Conservation (phyloP, 1,140 invertebrate species). For the Drosophila sechellia region DNA sequence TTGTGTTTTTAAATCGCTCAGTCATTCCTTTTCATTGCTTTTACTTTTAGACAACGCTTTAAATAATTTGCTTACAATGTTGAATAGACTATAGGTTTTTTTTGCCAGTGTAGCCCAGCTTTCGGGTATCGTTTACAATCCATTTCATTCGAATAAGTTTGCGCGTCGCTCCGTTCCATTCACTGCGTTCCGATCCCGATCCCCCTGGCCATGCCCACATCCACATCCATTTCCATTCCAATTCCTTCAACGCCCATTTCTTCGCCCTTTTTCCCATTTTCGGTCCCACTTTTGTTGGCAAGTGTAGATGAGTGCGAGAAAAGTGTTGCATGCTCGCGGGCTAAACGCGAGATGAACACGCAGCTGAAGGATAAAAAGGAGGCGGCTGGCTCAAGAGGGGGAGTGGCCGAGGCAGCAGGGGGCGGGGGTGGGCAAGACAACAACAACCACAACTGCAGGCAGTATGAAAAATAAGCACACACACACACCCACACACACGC, state of each 20-base stretch:
- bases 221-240: background rate
- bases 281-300: constrained; percentile 46
- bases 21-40: too few species aligned
- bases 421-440: constrained; percentile 33
- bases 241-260: background rate
- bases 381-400: constrained; percentile 15
- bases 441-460: constrained; percentile 17
- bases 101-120: background rate
- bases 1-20: too few species aligned
- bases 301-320: constrained; percentile 47
- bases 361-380: constrained; percentile 39
- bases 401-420: background rate
- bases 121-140: constrained; percentile 64
- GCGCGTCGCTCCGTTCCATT: constrained; percentile 20
- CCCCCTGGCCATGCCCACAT: too few species aligned
- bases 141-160: constrained; percentile 67
- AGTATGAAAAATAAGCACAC: constrained; percentile 7
- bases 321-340: constrained; percentile 68
- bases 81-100: background rate
- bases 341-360: constrained; percentile 61
- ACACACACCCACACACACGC: background rate
- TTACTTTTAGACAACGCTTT: background rate
- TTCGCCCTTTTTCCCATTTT: background rate
- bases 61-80: background rate
- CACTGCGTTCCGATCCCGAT: background rate